Conservation (phyloP, 1,140 invertebrate species). For the Brachionus koreanus region DNA sequence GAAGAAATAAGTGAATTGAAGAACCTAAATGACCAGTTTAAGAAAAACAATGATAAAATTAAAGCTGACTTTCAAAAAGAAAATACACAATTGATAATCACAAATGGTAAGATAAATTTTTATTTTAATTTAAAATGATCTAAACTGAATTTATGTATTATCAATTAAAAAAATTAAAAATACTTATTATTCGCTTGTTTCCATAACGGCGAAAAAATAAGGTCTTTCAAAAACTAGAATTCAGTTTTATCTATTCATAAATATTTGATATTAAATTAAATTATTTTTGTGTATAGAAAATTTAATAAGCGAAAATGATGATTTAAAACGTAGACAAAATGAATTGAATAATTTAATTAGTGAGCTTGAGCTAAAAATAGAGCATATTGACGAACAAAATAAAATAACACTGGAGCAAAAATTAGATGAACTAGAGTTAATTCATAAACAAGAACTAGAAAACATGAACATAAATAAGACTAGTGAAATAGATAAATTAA, state of each 20-base stretch:
- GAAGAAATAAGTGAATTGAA: neutral
- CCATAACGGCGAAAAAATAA: constrained; percentile 20
- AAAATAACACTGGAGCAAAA: neutral
- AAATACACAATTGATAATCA: constrained; percentile 9
- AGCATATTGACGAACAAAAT: neutral
- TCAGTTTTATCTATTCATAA: constrained; percentile 34
- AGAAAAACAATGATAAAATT: neutral
- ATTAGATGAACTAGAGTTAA: constrained; percentile 7
- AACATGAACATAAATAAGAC: neutral
- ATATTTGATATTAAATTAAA: constrained; percentile 15
- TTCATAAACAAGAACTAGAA: constrained; percentile 7
- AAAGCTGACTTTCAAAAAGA: neutral
- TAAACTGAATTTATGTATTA: neutral
- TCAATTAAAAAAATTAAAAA: neutral
- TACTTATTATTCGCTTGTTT: neutral
- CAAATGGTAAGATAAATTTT: neutral
- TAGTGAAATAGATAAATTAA: neutral
- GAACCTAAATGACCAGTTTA: neutral
- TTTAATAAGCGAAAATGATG: neutral
- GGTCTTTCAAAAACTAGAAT: neutral
- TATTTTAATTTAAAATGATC: neutral
- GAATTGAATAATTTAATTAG: constrained; percentile 33
- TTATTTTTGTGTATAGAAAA: constrained; percentile 32
- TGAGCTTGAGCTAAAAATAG: neutral
- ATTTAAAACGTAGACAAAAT: neutral